A percentile compares a stretch with the other conserved stretches of the same genome.
These are phyloP conservation scores for Cryptoblepharus egeriae DNA, from an alignment of 2,797 vertebrate species.

Conservation along the genomic window DNA sequence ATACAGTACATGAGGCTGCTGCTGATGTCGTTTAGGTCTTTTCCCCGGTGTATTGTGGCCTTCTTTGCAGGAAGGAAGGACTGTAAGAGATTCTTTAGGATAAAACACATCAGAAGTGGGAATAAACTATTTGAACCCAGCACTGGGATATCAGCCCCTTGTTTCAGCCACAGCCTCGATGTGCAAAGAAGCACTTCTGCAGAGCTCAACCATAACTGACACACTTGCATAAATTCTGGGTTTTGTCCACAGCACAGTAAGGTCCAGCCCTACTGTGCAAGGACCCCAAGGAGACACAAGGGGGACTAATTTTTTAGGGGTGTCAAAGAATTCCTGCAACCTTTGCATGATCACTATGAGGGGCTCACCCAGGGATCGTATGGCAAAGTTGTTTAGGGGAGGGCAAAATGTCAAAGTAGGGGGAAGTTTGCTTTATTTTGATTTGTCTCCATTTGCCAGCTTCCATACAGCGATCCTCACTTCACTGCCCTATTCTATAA, in stretches of 20 bases:
- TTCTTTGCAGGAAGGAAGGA: neutral
- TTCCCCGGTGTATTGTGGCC: neutral
- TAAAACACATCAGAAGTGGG: neutral
- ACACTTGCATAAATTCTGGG: neutral
- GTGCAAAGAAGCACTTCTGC: neutral
- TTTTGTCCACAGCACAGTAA: neutral
- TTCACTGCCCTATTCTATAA: slow-evolving; percentile 21
- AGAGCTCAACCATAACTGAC: neutral
- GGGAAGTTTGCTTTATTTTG: slow-evolving; percentile 43
- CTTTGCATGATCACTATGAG: neutral
- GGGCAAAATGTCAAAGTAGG: neutral
- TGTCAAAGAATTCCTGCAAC: neutral
- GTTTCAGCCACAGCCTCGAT: neutral
- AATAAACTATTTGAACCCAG: neutral
- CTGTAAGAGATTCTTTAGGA: neutral
- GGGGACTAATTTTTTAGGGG: neutral
- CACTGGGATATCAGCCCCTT: neutral
- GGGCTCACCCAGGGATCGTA: too few species aligned
- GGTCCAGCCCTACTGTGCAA: neutral
- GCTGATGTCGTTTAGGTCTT: too few species aligned
- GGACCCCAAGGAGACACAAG: neutral
- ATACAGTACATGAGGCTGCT: too few species aligned
- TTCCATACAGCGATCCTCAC: slow-evolving; percentile 36
- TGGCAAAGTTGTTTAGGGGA: neutral
- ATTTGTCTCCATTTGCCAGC: slow-evolving; percentile 40